Base-by-base conservation (phyloP, 1,140 invertebrate species). In the Hypsibius dujardini region DNA sequence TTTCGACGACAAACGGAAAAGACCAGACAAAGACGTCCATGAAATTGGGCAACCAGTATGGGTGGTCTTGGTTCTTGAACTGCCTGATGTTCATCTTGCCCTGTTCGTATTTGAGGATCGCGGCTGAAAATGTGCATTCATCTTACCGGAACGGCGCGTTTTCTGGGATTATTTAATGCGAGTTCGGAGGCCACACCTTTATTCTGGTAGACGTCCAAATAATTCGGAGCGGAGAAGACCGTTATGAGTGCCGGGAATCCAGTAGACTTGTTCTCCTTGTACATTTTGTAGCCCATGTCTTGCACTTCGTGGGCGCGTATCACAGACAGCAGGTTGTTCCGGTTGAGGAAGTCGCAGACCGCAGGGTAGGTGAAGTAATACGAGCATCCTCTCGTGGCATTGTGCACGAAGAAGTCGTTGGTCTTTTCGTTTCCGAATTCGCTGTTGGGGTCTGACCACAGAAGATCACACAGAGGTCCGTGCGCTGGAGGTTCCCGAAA, bases 1-100 rank as follows among this genome's bases (percentile, higher is more conserved):
- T 99, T 83, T 99, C 96, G 75, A 95, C 96, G 73, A 99, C 95
- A 84, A 99, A 99, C 76, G 96, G 96, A 80, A 99, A 83, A 76
- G 95, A 98, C 96, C 96, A 99, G 75, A 96, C 98, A 83, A 99
- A 99, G 72, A 99, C 96, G 84, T 99, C 96, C 95, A 99, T 99
- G 83, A 99, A 99, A 82, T 99, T 99, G 76, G 96, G 96, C 82
- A 99, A 82, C 96, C 96, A 99, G 80, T 99, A 99, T 50, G 96
- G 96, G 85, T 99, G 96, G 74, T 95, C 92, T 75, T 95, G 98
- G 84, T 94, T 98, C 82, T 99, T 99, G 83, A 99, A 99, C 84
- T 99, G 96, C 78, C 95, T 86, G 77, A 99, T 99, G 82, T 99
- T 99, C 95, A 99, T 98, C 75, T 99, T 95, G 84, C 98, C 98